A percentile compares a stretch with the other conserved stretches of the same genome.
Conservation (phyloP, 2,113 vertebrate genomes). For the Microcebus griseorufus region DNA sequence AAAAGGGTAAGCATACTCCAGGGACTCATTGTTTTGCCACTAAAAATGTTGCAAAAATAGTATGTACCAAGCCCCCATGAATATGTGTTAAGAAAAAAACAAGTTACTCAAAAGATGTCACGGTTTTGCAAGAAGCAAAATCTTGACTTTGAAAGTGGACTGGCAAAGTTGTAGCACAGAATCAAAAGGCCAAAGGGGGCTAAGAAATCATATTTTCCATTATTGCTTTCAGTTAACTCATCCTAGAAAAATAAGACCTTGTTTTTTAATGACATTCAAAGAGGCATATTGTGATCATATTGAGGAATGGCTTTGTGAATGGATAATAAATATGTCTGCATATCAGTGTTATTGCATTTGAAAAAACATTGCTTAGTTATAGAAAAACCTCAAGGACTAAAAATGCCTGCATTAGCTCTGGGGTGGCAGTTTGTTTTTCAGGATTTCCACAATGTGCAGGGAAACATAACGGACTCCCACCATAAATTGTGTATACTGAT, state of each 20-base stretch:
- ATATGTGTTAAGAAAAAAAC: constrained; percentile 35
- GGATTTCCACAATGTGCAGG: background rate
- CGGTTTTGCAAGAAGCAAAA: constrained; percentile 26
- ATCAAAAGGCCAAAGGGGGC: background rate
- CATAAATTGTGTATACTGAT: background rate
- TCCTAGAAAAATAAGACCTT: constrained; percentile 56
- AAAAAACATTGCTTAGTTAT: constrained; percentile 35
- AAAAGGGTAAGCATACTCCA: background rate
- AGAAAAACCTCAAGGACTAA: constrained; percentile 60
- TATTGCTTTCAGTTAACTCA: background rate
- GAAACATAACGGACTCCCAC: constrained; percentile 22
- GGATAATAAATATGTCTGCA: constrained; percentile 60
- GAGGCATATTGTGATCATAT: constrained; percentile 43
- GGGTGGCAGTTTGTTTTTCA: constrained; percentile 13
- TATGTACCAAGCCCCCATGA: constrained; percentile 60
- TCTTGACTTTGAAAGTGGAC: background rate
- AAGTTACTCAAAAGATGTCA: background rate
- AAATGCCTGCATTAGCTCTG: constrained; percentile 48
- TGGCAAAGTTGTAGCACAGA: constrained; percentile 31
- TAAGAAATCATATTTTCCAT: constrained; percentile 51
- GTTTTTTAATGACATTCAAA: constrained; percentile 60
- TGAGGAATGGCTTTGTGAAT: constrained; percentile 59
- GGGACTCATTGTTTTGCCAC: constrained; percentile 66
- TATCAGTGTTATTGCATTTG: constrained; percentile 58
- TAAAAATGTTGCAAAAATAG: constrained; percentile 46